These are phyloP conservation scores for Cassiopea xamachana DNA, from an alignment of 30 jellyfish, hydroid and myxozoan species.

Conservation along the genomic window DNA sequence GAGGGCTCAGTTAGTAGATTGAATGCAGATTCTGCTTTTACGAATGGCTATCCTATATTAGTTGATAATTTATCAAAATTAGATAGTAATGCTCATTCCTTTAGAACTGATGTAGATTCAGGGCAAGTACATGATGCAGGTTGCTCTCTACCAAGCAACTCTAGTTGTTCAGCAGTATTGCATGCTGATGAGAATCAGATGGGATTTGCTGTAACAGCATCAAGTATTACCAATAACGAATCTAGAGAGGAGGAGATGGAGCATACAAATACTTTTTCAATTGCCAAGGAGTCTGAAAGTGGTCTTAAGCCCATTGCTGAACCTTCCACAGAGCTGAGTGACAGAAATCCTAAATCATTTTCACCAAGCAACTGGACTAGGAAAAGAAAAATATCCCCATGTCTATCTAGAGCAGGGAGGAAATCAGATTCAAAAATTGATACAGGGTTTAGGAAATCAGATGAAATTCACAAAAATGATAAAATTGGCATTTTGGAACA, in stretches of 20 bases:
- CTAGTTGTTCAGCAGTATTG: not conserved
- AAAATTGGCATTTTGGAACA: not conserved
- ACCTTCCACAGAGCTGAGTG: not conserved
- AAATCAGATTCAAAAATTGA: not conserved
- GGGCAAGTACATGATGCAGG: not conserved
- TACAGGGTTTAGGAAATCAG: not conserved
- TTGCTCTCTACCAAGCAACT: not conserved
- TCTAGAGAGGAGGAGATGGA: not conserved
- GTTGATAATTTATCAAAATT: not conserved
- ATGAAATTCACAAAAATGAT: not conserved
- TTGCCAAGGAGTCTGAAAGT: not conserved
- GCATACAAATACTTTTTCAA: not conserved
- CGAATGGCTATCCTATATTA: not conserved
- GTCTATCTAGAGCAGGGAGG: not conserved
- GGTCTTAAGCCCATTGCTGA: not conserved
- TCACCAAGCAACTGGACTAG: not conserved
- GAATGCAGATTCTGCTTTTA: not conserved
- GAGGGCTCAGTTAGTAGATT: not conserved
- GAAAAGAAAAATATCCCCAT: not conserved
- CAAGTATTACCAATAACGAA: not conserved
- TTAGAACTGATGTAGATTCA: not conserved
- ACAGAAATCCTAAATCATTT: not conserved
- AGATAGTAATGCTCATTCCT: not conserved
- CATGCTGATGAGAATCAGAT: slow-evolving; percentile 1
- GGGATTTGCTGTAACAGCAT: slow-evolving; percentile 29